phyloP scores from a whole-genome alignment of 2,888 invertebrate genomes.

The Bursaphelenchus okinawaensis region DNA sequence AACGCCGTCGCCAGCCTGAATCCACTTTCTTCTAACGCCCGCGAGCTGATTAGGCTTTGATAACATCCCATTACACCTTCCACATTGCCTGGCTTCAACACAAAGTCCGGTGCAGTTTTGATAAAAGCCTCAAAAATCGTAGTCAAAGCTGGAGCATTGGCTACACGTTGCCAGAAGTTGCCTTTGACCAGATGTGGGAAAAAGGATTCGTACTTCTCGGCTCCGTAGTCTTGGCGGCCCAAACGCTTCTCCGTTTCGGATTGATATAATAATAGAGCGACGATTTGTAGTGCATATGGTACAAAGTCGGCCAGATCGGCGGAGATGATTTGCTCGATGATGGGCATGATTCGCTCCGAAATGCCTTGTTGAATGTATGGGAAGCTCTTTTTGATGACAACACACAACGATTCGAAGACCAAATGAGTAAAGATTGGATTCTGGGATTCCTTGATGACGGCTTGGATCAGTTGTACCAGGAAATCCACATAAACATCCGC shows the following conservation, averaged over 20 bases:
- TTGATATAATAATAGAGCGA: conserved; percentile 31
- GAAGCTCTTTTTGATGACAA: conserved; percentile 62
- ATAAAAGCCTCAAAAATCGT: conserved; percentile 83
- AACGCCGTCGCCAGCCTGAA: conserved; percentile 82
- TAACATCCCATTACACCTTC: conserved; percentile 76
- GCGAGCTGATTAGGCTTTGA: conserved; percentile 90
- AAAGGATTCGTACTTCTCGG: conserved; percentile 79
- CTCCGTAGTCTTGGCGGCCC: conserved; percentile 58
- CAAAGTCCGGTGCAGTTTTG: conserved; percentile 67
- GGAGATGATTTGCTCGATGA: conserved; percentile 86
- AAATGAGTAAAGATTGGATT: conserved; percentile 98
- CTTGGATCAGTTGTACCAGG: conserved; percentile 37
- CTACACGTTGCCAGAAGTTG: conserved; percentile 83
- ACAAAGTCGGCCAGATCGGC: conserved; percentile 85
- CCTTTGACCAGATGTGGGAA: conserved; percentile 84
- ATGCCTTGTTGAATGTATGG: conserved; percentile 44
- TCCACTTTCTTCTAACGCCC: conserved; percentile 89
- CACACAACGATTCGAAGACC: conserved; percentile 86
- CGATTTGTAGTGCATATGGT: conserved; percentile 95
- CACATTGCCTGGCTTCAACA: conserved; percentile 67
- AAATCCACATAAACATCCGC: conserved; percentile 33
- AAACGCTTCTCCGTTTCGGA: conserved; percentile 26
- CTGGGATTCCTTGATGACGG: conserved; percentile 64
- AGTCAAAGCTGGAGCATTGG: conserved; percentile 86
- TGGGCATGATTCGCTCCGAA: conserved; percentile 84